Base-by-base conservation (phyloP, 2,113 vertebrate species). In the Xyrauchen texanus region DNA sequence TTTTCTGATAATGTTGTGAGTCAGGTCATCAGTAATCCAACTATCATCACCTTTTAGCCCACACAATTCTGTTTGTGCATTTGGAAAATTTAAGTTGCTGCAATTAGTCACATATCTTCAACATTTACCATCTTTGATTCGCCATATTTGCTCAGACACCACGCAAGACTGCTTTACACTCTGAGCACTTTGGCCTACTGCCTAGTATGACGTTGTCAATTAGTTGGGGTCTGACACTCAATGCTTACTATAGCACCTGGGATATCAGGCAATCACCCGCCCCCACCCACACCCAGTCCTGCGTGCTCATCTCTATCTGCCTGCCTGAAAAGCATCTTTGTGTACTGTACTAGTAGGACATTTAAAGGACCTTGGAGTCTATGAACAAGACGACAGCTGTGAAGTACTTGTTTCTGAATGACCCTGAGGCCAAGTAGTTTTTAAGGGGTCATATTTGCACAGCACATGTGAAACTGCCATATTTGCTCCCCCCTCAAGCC, bases 121-220 rank as follows among this genome's bases (percentile, higher is more conserved):
- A 8, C 47, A 49, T 51, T 51, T 34, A 57, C 13, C 16, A 10
- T 79, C 70, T 68, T 42, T 70, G 66, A 10, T 34, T 61, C 5
- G 2, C 57, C 13, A 62, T 86, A 79, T 85, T 80, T 80, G 63
- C 72, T 76, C 47, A 44, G 78, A 72, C 81, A 68, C 58, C 49
- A 79, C 21, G 21, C 52, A 5, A 34, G 65, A n/a, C 0, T 0
- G 52, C n/a, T 74, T 77, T 58, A 62, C 63, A 64, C 65, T 16
- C 58, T 42, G 79, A 66, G 55, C 75, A 51, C 15, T 47, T 34
- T 68, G 15, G 63, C 60, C 67, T 7, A 15, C 71, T 84, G 84
- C 85, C 87, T 83, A 86, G 82, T 82, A 87, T 83, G 82, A 89
- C 78, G 80, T 82, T 85, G 44, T 88, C 84, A 84, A 86, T 91